phyloP scores from a whole-genome alignment of 2,888 invertebrate genomes.

The Oxyscelio sp. region DNA sequence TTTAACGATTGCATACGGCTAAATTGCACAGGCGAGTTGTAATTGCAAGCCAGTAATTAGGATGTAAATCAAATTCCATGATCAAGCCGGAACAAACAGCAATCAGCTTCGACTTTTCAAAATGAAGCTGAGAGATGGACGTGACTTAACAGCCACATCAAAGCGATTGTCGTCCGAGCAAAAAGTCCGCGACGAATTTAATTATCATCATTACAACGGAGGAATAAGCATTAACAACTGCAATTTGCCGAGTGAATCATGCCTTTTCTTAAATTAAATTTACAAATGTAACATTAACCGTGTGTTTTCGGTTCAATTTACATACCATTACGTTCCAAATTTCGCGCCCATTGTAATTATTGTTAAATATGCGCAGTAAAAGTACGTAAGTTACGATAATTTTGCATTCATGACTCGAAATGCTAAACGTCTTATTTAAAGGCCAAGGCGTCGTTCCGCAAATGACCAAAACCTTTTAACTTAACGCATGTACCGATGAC shows the following conservation, averaged over 20 bases:
- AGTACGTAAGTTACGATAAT: constrained; percentile 51
- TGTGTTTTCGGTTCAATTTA: constrained; percentile 44
- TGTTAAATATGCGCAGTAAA: constrained; percentile 50
- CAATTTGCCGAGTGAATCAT: constrained; percentile 38
- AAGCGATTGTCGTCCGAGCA: constrained; percentile 44
- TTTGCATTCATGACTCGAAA: constrained; percentile 39
- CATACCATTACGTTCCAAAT: constrained; percentile 49
- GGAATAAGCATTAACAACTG: constrained; percentile 40
- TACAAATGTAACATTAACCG: constrained; percentile 34
- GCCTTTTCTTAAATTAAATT: constrained; percentile 40
- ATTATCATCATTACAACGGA: constrained; percentile 55
- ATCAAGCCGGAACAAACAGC: constrained; percentile 66
- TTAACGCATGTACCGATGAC: constrained; percentile 64
- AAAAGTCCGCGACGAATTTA: constrained; percentile 59
- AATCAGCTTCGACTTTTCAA: constrained; percentile 38
- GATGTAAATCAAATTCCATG: constrained; percentile 84
- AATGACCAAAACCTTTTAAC: constrained; percentile 75
- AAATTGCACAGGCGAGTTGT: constrained; percentile 65
- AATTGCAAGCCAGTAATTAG: constrained; percentile 81
- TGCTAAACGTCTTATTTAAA: constrained; percentile 68
- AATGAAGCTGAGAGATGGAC: constrained; percentile 56
- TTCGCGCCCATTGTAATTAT: constrained; percentile 54
- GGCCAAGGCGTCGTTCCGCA: constrained; percentile 48
- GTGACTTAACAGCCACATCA: constrained; percentile 58
- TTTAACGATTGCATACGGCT: constrained; percentile 66